Percentiles rank a stretch among this genome's conserved stretches.
Conservation (phyloP, 2,888 invertebrate genomes). For the Globia sparganii region DNA sequence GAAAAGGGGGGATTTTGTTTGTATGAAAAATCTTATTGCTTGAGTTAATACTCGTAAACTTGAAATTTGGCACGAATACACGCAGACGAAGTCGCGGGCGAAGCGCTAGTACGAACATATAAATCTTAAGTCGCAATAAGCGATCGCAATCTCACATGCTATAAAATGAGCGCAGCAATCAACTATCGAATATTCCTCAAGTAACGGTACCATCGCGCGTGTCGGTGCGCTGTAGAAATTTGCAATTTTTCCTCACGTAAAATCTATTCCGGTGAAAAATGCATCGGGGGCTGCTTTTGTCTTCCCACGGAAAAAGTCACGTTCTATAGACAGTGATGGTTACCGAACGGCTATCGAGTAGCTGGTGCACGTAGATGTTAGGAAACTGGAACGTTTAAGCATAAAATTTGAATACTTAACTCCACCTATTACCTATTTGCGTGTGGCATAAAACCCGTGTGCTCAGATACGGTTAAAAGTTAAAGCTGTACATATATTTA, state of each 20-base stretch:
- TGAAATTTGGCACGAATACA: no score
- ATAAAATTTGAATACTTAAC: conserved; percentile 57
- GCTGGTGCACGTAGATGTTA: conserved; percentile 55
- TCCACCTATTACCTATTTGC: conserved; percentile 16
- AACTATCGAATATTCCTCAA: conserved; percentile 76
- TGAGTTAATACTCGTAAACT: no score
- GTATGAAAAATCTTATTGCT: no score
- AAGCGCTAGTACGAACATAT: conserved; percentile 9
- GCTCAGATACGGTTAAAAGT: background rate
- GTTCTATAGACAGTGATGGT: conserved; percentile 80
- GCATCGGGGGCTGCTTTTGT: conserved; percentile 73
- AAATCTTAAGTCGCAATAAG: conserved; percentile 20
- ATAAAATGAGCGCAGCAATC: conserved; percentile 75
- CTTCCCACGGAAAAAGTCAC: conserved; percentile 81
- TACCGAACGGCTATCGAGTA: conserved; percentile 77
- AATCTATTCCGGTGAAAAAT: conserved; percentile 83
- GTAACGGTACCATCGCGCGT: conserved; percentile 67
- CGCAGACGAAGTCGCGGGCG: no score
- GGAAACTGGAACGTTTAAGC: conserved; percentile 57
- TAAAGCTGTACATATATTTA: background rate
- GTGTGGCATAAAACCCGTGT: background rate
- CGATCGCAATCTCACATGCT: conserved; percentile 29
- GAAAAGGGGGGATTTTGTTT: no score
- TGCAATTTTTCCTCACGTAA: conserved; percentile 81
- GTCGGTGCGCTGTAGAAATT: conserved; percentile 79